A percentile compares a stretch with the other conserved stretches of the same genome.
These are phyloP conservation scores for Caenorhabditis auriculariae DNA, from an alignment of 2,888 invertebrate species.

Conservation along the genomic window DNA sequence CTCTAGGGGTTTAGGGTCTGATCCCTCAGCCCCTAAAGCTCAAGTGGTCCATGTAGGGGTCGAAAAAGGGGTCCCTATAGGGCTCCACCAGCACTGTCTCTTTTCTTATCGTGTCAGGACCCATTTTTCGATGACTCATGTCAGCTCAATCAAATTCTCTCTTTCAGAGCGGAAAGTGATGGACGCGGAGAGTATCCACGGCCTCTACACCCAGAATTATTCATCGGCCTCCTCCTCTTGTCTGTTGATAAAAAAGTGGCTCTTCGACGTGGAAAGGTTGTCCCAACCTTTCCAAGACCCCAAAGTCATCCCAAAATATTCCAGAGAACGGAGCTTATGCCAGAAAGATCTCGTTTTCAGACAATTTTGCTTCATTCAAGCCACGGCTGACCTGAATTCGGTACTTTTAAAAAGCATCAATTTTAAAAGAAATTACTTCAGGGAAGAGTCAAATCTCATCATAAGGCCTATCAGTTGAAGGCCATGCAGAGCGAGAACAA, in stretches of 20 bases:
- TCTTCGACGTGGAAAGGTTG: constrained; percentile 63
- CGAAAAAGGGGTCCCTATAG: too few species aligned
- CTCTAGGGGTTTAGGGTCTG: too few species aligned
- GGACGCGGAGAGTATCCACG: constrained; percentile 91
- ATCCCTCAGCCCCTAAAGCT: too few species aligned
- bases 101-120: too few species aligned
- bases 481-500: constrained; percentile 87
- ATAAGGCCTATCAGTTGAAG: constrained; percentile 91
- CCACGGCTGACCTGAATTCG: constrained; percentile 50
- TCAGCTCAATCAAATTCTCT: not conserved
- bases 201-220: constrained; percentile 97
- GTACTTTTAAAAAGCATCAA: constrained; percentile 86
- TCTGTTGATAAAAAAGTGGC: constrained; percentile 73
- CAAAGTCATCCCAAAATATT: not conserved
- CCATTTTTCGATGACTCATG: too few species aligned
- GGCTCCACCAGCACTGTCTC: too few species aligned
- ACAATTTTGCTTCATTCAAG: constrained; percentile 63
- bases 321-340: constrained; percentile 58
- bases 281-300: not conserved
- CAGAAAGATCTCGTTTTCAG: constrained; percentile 80
- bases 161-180: constrained; percentile 86
- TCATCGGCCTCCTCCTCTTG: constrained; percentile 95
- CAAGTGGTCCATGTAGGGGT: too few species aligned
- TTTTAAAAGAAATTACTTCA: constrained; percentile 65
- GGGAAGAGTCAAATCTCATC: constrained; percentile 84